Evolutionary conservation across 2,888 invertebrate genomes (phyloP).

Genomic region (Chrysotoxum bicinctum): DNA sequence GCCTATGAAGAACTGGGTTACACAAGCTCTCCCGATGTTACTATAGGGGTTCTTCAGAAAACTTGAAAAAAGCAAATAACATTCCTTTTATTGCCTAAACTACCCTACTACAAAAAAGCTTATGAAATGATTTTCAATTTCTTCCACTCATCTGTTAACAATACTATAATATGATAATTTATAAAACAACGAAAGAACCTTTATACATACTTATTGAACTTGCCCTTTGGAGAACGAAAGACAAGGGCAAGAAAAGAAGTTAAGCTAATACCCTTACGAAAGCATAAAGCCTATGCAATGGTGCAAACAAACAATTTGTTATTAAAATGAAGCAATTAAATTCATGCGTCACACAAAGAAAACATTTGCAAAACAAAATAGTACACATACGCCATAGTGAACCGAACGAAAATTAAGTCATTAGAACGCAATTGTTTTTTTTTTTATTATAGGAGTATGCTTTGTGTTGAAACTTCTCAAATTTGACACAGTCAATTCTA

Average conservation of each 20-base stretch:
- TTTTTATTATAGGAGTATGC: no score
- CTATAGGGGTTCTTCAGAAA: no score
- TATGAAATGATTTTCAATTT: not conserved
- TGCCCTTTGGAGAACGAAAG: slow-evolving; percentile 2
- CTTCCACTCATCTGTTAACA: no score
- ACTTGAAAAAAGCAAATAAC: no score
- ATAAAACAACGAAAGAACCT: no score
- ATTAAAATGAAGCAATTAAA: not conserved
- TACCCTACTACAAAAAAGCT: no score
- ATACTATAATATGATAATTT: no score
- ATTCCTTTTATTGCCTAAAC: no score
- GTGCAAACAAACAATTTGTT: slow-evolving; percentile 9
- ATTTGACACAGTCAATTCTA: not conserved
- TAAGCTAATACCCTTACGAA: not conserved
- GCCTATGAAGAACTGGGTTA: no score
- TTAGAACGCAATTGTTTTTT: not conserved
- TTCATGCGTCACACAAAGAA: not conserved
- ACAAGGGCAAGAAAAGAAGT: not conserved
- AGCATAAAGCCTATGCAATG: not conserved
- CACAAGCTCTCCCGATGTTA: no score
- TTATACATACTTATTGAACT: slow-evolving; percentile 20
- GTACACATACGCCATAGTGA: slow-evolving; percentile 39
- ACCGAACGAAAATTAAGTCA: slow-evolving; percentile 8
- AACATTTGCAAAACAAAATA: not conserved
- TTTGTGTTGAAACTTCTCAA: not conserved